Conservation (phyloP, 2,888 invertebrate species). For the Hirtodrosophila histrioides region DNA sequence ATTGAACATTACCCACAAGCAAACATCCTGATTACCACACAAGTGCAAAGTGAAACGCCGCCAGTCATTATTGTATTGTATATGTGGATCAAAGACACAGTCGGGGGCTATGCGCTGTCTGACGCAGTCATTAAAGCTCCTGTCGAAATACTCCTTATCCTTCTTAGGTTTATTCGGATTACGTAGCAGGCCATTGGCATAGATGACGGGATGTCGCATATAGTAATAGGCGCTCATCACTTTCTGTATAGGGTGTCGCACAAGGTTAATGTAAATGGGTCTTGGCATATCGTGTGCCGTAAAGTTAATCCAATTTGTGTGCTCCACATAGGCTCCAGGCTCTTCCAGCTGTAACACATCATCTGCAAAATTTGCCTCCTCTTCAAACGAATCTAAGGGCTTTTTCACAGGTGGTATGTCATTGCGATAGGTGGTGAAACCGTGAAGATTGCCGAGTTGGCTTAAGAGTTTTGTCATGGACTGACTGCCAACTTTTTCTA, state of each 20-base stretch:
- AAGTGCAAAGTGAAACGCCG: constrained; percentile 92
- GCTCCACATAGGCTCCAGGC: constrained; percentile 92
- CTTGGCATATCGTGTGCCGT: constrained; percentile 90
- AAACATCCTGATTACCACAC: constrained; percentile 92
- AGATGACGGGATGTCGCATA: constrained; percentile 84
- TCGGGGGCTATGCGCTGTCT: constrained; percentile 76
- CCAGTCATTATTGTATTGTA: constrained; percentile 92
- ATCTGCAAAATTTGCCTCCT: constrained; percentile 89
- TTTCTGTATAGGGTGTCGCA: constrained; percentile 94
- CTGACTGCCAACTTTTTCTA: constrained; percentile 96
- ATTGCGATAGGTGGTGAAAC: constrained; percentile 87
- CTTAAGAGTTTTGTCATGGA: constrained; percentile 92
- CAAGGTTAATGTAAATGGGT: constrained; percentile 94
- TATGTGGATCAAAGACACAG: constrained; percentile 87
- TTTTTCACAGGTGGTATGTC: constrained; percentile 90
- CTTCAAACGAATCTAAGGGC: constrained; percentile 1
- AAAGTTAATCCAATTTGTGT: constrained; percentile 94
- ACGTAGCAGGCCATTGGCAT: constrained; percentile 49
- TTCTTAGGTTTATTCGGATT: constrained; percentile 40
- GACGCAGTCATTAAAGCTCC: constrained; percentile 89
- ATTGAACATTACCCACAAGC: constrained; percentile 87
- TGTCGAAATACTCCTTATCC: constrained; percentile 58
- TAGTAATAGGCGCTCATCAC: constrained; percentile 96
- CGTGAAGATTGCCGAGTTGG: constrained; percentile 85
- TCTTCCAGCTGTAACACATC: constrained; percentile 88